These are phyloP conservation scores for Branchellion lobata DNA, from an alignment of 2,888 invertebrate species.

Conservation along the genomic window DNA sequence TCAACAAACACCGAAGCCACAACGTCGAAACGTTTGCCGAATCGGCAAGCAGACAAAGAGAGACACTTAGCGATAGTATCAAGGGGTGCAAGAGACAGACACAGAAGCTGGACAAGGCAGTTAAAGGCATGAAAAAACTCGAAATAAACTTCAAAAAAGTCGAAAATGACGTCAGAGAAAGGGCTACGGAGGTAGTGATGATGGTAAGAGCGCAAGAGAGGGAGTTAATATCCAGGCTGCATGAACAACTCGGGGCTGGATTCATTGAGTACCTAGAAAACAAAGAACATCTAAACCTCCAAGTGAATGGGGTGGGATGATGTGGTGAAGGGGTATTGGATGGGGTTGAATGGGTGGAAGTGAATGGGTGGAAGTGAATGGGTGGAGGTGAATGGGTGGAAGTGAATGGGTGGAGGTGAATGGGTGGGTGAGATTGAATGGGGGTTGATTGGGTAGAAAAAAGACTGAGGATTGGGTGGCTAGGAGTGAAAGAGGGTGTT, in stretches of 20 bases:
- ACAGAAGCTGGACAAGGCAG: conserved; percentile 53
- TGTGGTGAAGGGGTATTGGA: too few relatives aligned
- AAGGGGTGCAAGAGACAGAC: conserved; percentile 52
- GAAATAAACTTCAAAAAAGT: conserved; percentile 44
- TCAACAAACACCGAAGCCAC: conserved; percentile 61
- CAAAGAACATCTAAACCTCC: neutral
- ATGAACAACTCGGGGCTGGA: neutral
- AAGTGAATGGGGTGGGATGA: neutral
- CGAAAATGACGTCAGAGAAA: neutral
- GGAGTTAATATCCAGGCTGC: neutral
- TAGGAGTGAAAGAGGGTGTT: too few relatives aligned
- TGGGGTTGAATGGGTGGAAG: too few relatives aligned
- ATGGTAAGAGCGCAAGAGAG: conserved; percentile 3
- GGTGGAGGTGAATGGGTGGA: too few relatives aligned
- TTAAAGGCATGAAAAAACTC: conserved; percentile 57
- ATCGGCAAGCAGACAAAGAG: conserved; percentile 56
- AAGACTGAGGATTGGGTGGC: too few relatives aligned
- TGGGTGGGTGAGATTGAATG: too few relatives aligned
- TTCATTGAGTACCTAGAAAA: conserved; percentile 16
- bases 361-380: too few relatives aligned
- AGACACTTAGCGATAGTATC: conserved; percentile 45
- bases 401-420: too few relatives aligned
- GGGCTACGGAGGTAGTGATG: neutral
- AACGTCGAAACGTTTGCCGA: conserved; percentile 60
- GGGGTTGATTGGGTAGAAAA: too few relatives aligned